phyloP scores from a whole-genome alignment of 2,797 vertebrate genomes.

The Leontocebus nigricollis region DNA sequence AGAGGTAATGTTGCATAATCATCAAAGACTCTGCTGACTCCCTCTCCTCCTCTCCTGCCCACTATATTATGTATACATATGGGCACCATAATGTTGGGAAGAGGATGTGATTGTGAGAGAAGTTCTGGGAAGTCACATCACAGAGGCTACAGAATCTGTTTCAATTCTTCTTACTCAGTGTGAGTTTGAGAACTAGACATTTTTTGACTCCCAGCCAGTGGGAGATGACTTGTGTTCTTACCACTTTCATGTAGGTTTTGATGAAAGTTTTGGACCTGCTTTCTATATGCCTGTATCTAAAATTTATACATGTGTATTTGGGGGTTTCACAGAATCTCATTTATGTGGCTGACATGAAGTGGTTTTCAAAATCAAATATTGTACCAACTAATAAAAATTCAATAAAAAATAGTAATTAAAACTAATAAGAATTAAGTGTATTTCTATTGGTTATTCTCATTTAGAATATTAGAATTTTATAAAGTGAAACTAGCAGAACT shows the following conservation, averaged over 20 bases:
- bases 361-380: neutral
- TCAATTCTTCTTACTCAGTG: neutral
- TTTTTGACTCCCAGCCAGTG: neutral
- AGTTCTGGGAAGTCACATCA: neutral
- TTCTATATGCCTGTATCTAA: neutral
- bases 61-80: no score
- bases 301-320: neutral
- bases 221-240: neutral
- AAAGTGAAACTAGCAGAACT: neutral
- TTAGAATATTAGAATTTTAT: neutral
- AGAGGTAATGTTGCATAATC: no score
- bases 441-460: neutral
- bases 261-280: neutral
- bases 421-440: neutral
- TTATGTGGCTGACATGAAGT: neutral
- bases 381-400: neutral
- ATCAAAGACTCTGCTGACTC: neutral
- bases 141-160: accelerated
- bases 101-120: neutral
- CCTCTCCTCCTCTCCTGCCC: neutral
- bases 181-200: neutral
- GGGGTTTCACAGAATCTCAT: neutral
- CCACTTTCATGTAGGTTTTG: neutral
- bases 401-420: neutral
- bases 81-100: neutral